phyloP scores from a whole-genome alignment of 2,797 vertebrate species.

The Etheostoma perlongum region DNA sequence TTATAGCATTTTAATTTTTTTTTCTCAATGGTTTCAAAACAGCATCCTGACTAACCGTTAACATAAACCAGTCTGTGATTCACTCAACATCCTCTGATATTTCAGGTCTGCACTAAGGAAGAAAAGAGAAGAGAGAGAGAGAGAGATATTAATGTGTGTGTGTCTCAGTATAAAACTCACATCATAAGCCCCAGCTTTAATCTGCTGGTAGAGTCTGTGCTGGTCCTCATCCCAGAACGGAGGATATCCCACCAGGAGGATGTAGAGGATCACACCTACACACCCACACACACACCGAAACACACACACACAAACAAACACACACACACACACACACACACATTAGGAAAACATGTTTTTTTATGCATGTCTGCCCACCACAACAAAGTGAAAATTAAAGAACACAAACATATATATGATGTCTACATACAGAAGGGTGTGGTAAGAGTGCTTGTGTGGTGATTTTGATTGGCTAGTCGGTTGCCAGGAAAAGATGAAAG shows the following conservation, averaged over 20 bases:
- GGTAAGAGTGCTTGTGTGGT: background rate
- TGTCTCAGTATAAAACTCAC: constrained; percentile 79
- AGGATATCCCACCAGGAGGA: constrained; percentile 96
- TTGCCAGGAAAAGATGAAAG: constrained; percentile 45
- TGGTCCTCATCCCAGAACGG: constrained; percentile 99
- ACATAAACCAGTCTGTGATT: too few species aligned
- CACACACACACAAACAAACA: too few species aligned
- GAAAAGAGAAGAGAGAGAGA: background rate
- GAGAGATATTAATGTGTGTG: background rate
- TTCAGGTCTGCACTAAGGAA: too few species aligned
- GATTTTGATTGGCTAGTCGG: constrained; percentile 36
- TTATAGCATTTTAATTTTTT: too few species aligned
- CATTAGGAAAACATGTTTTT: background rate
- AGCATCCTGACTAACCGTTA: too few species aligned
- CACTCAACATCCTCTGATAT: too few species aligned
- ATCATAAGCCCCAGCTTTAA: constrained; percentile 97
- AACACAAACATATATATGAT: background rate
- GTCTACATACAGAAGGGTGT: constrained; percentile 11
- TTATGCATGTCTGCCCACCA: too few species aligned
- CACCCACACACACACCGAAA: constrained; percentile 37
- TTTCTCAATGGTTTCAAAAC: too few species aligned
- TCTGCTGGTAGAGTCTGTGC: constrained; percentile 97
- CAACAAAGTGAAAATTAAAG: background rate
- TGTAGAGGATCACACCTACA: constrained; percentile 96
- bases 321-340: too few species aligned